Evolutionary conservation across 2,797 vertebrate genomes (phyloP), one percentile per base, ranked within the genome.

Genomic region (Lophotriccus pileatus): DNA sequence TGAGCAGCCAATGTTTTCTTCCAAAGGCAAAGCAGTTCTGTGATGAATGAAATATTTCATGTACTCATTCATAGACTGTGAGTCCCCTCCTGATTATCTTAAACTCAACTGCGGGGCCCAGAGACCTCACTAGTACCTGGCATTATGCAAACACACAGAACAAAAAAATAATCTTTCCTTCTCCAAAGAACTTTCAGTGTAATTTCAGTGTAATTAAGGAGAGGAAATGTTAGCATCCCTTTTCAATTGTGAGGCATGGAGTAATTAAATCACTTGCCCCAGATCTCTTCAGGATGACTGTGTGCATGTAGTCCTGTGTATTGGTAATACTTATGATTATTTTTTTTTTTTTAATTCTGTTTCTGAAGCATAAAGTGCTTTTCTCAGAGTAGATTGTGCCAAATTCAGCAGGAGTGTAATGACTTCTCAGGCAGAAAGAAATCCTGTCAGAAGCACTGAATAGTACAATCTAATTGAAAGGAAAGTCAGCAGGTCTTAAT

Each of bases 401-500:
- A 81, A 49, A n/a, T 93, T 50, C 50, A 62, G n/a, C 50, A 82
- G 67, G 69, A 75, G 52, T 1, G 1, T 49, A 93, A 66, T 30
- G 39, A 73, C 43, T 72, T 62, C 49, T 80, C 39, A 55, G 1
- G 20, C 59, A 79, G 88, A 94, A 94, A 64, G 60, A 66, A 94
- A 60, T 84, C 37, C 50, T 87, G 56, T 84, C 56, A 84, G 47
- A 53, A 69, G 24, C 50, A 28, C 63, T 70, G 88, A 88, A 79
- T n/a, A 23, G 47, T 36, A 46, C 67, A 67, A 21, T 39, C 28
- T 67, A 47, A 77, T 28, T 79, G 77, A 59, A 91, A 58, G 47
- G 39, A 55, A 89, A 95, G 64, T 53, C 89, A 87, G 78, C 56
- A 90, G 89, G 72, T 59, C 62, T 52, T 95, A 89, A 89, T 44